Conservation (phyloP, 1,140 invertebrate species). For the Oscheius sp. region DNA sequence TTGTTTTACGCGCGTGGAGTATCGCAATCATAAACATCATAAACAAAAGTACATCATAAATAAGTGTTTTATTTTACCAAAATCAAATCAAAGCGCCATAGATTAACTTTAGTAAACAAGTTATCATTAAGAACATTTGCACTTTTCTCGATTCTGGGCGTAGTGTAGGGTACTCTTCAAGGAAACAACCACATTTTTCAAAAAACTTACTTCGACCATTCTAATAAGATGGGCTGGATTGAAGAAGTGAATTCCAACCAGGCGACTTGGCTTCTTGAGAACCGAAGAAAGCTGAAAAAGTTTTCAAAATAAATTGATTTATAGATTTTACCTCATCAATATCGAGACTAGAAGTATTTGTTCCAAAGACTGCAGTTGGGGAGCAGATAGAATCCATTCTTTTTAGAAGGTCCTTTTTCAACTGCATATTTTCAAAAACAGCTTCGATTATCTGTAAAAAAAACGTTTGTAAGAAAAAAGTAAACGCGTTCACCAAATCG, state of each 20-base stretch:
- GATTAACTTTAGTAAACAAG: too few relatives aligned
- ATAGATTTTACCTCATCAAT: constrained; percentile 56
- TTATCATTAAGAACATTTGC: too few relatives aligned
- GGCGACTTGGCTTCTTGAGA: constrained; percentile 53
- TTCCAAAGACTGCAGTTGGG: constrained; percentile 56
- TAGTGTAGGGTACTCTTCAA: too few relatives aligned
- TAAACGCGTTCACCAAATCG: constrained; percentile 58
- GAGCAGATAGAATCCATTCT: constrained; percentile 61
- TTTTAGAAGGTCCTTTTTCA: constrained; percentile 62
- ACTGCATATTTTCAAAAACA: constrained; percentile 61
- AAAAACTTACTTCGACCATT: constrained; percentile 51
- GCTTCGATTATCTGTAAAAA: constrained; percentile 62
- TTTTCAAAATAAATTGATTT: not conserved
- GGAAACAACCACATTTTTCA: not conserved
- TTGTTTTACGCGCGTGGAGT: too few relatives aligned
- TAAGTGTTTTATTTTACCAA: too few relatives aligned
- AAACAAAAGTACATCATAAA: too few relatives aligned
- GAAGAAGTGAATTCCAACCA: constrained; percentile 63
- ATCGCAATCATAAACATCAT: too few relatives aligned
- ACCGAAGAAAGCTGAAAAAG: constrained; percentile 56
- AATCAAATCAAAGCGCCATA: too few relatives aligned
- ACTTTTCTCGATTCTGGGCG: too few relatives aligned
- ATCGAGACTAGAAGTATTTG: constrained; percentile 62
- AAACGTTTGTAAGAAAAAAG: not conserved
- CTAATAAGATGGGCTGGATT: constrained; percentile 61